Evolutionary conservation across 1,140 invertebrate genomes (phyloP), one percentile per base, ranked within the genome.

Genomic region (Scaptodrosophila lebanonensis): DNA sequence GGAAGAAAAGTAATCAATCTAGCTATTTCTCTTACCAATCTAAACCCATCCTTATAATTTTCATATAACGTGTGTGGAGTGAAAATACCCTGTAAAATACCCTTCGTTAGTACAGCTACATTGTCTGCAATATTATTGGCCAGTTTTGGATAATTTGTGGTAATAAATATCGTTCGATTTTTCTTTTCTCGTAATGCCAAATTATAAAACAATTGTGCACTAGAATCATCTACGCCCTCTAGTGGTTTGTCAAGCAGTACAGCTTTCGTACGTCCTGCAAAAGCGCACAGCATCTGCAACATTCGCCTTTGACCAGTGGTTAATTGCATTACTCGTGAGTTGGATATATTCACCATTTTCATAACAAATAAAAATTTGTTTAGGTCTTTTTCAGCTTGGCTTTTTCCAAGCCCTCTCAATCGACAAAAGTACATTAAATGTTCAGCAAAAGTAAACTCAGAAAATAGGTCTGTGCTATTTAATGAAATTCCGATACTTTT

Each of bases 21-120:
- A n/a, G n/a, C n/a, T n/a, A n/a, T n/a, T n/a, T n/a, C n/a, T n/a
- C 52, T 68, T 40, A 77, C 72, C 72, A 77, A 27, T 3, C 73
- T 58, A 39, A 51, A 79, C 4, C 18, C 20, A 12, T 59, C 33
- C 13, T 45, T 61, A 5, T 44, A 42, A 0, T 9, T 5, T 2
- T 12, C 22, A 0, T 63, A 15, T 1, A 79, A n/a, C 5, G 3
- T 8, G 12, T 0, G 36, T 39, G 1, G 20, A 51, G 1, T 16
- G 36, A 0, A 18, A 48, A 7, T 33, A 3, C 1, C n/a, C n/a
- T n/a, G n/a, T n/a, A 77, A 9, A 0, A 15, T 15, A 1, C 72
- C 67, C 2, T 47, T 30, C 0, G 47, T 18, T 5, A 77, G 1
- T 6, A 77, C 44, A 1, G 38, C 56, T 12, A 77, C 48, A 1